A percentile compares a stretch with the other conserved stretches of the same genome.
phyloP scores from a whole-genome alignment of 2,113 vertebrate species.

The Panthera leo region DNA sequence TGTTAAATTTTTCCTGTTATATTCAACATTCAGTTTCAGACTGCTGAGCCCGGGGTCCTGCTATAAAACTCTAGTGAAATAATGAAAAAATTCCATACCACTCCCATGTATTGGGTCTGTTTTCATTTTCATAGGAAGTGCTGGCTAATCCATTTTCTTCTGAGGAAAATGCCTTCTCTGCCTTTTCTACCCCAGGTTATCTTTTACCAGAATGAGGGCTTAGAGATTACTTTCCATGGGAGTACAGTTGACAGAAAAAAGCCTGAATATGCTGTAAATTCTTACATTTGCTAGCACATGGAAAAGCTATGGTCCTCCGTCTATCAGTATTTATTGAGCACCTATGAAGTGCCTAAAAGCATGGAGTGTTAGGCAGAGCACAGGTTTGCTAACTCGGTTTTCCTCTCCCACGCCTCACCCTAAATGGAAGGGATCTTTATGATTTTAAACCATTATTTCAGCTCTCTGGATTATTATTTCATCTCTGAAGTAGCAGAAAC shows the following conservation, averaged over 20 bases:
- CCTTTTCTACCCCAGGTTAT: neutral
- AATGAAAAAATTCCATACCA: neutral
- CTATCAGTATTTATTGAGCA: neutral
- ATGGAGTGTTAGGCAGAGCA: neutral
- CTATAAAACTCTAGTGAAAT: neutral
- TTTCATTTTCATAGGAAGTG: neutral
- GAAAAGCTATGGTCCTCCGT: neutral
- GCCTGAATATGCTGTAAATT: neutral
- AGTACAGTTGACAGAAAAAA: neutral
- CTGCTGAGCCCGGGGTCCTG: neutral
- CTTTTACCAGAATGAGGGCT: neutral
- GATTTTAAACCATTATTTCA: neutral
- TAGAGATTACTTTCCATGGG: neutral
- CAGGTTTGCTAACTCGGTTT: neutral
- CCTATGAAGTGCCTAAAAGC: neutral
- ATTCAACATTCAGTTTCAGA: neutral
- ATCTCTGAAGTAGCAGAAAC: conserved; percentile 24
- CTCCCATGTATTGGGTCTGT: neutral
- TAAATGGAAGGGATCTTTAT: neutral
- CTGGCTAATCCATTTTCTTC: neutral
- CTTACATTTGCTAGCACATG: neutral
- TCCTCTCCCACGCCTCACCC: neutral
- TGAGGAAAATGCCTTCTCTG: neutral
- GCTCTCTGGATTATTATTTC: neutral
- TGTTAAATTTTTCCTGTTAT: conserved; percentile 10